These are phyloP conservation scores for Protodeltote pygarga DNA, from an alignment of 2,888 invertebrate genomes.

Conservation along the genomic window DNA sequence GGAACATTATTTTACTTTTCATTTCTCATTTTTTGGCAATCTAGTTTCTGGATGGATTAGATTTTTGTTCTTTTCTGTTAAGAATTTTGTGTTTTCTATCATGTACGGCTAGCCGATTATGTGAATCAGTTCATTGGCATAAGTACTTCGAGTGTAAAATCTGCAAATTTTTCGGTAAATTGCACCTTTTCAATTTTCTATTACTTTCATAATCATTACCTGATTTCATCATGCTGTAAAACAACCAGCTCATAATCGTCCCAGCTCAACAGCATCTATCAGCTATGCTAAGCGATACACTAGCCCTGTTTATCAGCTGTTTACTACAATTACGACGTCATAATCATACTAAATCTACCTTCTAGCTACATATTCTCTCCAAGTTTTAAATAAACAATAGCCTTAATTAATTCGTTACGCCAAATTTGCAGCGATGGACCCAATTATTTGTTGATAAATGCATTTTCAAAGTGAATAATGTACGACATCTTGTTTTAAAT, in stretches of 20 bases:
- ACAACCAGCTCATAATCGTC: not conserved
- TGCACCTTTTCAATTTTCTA: not conserved
- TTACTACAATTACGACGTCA: conserved; percentile 16
- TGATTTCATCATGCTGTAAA: conserved; percentile 4
- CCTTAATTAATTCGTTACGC: conserved; percentile 78
- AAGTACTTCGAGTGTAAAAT: no score
- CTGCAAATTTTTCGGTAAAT: not conserved
- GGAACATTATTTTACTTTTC: conserved; percentile 36
- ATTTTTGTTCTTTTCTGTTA: conserved; percentile 44
- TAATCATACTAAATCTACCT: conserved; percentile 28
- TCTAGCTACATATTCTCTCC: conserved; percentile 28
- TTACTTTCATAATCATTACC: not conserved
- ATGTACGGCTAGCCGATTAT: not conserved
- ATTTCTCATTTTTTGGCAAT: conserved; percentile 51
- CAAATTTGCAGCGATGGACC: conserved; percentile 78
- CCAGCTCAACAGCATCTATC: conserved; percentile 18
- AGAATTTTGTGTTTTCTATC: conserved; percentile 1
- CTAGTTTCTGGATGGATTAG: conserved; percentile 67
- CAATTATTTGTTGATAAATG: conserved; percentile 58
- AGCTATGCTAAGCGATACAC: conserved; percentile 35
- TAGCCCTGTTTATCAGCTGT: conserved; percentile 25
- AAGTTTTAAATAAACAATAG: conserved; percentile 37
- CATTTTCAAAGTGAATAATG: conserved; percentile 19
- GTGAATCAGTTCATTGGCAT: no score
- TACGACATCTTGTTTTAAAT: conserved; percentile 9